A percentile compares a stretch with the other conserved stretches of the same genome.
Conservation (phyloP, 2,113 vertebrate species). For the Scortum barcoo region DNA sequence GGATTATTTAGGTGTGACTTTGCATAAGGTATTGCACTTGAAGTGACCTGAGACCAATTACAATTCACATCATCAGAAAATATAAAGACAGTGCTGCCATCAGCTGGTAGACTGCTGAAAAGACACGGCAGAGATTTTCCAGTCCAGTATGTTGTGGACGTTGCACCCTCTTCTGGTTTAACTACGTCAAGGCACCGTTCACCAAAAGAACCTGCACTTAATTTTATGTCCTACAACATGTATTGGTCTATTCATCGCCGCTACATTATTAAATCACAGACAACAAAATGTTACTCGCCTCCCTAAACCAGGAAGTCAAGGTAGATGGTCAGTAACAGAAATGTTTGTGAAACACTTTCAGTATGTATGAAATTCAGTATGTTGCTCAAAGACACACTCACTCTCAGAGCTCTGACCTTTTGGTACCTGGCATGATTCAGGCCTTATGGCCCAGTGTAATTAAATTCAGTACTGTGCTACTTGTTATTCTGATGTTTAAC, state of each 20-base stretch:
- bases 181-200: slow-evolving; percentile 22
- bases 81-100: slow-evolving; percentile 64
- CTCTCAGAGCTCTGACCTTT: background rate
- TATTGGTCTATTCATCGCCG: background rate
- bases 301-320: background rate
- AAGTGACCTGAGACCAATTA: background rate
- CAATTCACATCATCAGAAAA: background rate
- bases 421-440: background rate
- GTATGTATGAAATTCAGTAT: background rate
- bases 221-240: background rate
- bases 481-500: background rate
- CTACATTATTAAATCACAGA: background rate
- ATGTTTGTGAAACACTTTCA: background rate
- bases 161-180: slow-evolving; percentile 56
- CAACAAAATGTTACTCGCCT: background rate
- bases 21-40: background rate
- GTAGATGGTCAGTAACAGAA: background rate
- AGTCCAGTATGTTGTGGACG: background rate
- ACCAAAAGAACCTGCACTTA: background rate
- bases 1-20: background rate
- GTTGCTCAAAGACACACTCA: slow-evolving; percentile 1
- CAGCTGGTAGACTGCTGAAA: slow-evolving; percentile 44
- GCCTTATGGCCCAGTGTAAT: background rate
- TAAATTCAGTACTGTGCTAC: background rate
- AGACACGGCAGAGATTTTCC: background rate